Evolutionary conservation across 2,797 vertebrate species (phyloP).

Genomic region (Pangasius djambal): DNA sequence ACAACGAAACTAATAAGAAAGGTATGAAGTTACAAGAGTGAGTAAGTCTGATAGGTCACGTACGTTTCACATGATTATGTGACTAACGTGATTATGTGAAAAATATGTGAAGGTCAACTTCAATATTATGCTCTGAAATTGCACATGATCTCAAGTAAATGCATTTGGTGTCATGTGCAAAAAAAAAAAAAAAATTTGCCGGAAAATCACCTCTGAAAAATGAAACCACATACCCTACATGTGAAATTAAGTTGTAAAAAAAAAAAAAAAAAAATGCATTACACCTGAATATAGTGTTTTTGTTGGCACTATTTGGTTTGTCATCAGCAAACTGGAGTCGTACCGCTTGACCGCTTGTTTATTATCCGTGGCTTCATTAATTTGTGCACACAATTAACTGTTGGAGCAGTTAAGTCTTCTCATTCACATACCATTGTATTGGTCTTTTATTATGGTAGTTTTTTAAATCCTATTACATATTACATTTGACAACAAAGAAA

Average conservation of each 20-base stretch:
- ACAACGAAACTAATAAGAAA: background rate
- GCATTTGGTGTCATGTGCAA: background rate
- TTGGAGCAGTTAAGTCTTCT: background rate
- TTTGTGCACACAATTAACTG: background rate
- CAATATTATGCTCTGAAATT: background rate
- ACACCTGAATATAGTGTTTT: background rate
- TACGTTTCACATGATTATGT: background rate
- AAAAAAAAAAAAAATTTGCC: background rate
- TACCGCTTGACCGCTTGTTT: background rate
- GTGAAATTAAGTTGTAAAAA: background rate
- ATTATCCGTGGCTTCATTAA: background rate
- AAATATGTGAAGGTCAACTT: background rate
- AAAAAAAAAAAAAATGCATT: background rate
- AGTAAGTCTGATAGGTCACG: background rate
- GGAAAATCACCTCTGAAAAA: background rate
- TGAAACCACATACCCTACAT: background rate
- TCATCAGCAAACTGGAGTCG: background rate
- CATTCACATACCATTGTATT: background rate
- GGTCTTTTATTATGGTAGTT: background rate
- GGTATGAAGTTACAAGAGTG: background rate
- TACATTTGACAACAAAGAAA: background rate
- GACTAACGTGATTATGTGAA: background rate
- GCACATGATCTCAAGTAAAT: background rate
- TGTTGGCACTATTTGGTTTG: background rate
- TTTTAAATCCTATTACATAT: background rate